phyloP scores from a whole-genome alignment of 1,140 invertebrate genomes.

The Linepithema humile region DNA sequence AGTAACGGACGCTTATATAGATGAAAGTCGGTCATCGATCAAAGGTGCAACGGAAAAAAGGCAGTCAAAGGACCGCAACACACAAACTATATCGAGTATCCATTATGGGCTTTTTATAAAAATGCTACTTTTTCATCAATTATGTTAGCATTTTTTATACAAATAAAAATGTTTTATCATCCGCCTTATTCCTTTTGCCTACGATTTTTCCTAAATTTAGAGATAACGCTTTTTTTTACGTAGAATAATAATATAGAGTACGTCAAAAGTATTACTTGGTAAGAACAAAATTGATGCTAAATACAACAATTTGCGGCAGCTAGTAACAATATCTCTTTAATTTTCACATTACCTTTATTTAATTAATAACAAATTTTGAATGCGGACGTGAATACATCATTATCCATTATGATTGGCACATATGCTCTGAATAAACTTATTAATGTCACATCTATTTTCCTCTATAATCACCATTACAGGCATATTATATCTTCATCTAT shows the following conservation, averaged over 20 bases:
- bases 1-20: conserved; percentile 13
- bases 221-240: no score
- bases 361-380: background rate
- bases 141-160: no score
- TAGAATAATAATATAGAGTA: no score
- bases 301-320: no score
- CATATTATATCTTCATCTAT: no score
- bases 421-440: background rate
- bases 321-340: background rate
- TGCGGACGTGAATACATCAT: background rate
- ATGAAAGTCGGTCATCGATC: conserved; percentile 62
- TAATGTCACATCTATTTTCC: background rate
- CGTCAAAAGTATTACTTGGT: no score
- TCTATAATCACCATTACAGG: no score
- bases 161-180: no score
- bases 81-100: conserved; percentile 7
- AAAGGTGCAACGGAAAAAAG: conserved; percentile 42
- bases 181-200: no score
- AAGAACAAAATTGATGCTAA: no score
- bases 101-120: background rate
- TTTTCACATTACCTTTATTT: background rate
- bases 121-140: background rate
- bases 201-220: no score
- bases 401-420: background rate
- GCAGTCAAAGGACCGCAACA: conserved; percentile 10